Conservation (phyloP, 2,113 vertebrate genomes). For the Antechinus stuartii region DNA sequence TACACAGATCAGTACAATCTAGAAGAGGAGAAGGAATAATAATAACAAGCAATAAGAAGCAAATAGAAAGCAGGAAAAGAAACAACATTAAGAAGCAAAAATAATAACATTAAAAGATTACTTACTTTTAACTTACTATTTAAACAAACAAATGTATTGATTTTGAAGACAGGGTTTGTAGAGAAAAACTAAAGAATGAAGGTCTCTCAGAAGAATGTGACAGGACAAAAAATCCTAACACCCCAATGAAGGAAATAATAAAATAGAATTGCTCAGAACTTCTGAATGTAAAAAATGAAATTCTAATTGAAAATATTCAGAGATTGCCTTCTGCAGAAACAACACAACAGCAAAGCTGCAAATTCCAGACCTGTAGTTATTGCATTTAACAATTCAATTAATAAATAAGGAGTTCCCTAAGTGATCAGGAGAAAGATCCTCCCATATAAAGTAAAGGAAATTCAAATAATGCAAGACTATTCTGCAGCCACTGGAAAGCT, state of each 20-base stretch:
- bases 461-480: not conserved
- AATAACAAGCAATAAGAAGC: not conserved
- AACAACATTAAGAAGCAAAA: not conserved
- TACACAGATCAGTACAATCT: not conserved
- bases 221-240: not conserved
- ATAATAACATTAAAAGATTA: not conserved
- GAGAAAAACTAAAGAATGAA: not conserved
- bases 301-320: not conserved
- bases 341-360: not conserved
- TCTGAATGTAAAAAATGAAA: not conserved
- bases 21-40: not conserved
- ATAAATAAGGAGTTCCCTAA: not conserved
- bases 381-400: not conserved
- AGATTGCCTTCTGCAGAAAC: not conserved
- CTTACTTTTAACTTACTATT: not conserved
- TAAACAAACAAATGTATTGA: not conserved
- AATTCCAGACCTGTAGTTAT: not conserved
- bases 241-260: not conserved
- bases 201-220: not conserved
- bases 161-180: not conserved
- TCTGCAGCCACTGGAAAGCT: not conserved
- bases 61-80: not conserved
- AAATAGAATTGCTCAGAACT: not conserved
- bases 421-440: not conserved
- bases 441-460: not conserved